Percentiles rank a stretch among this genome's conserved stretches.
These are phyloP conservation scores for Felis catus DNA, from an alignment of 2,113 vertebrate genomes.

Conservation along the genomic window DNA sequence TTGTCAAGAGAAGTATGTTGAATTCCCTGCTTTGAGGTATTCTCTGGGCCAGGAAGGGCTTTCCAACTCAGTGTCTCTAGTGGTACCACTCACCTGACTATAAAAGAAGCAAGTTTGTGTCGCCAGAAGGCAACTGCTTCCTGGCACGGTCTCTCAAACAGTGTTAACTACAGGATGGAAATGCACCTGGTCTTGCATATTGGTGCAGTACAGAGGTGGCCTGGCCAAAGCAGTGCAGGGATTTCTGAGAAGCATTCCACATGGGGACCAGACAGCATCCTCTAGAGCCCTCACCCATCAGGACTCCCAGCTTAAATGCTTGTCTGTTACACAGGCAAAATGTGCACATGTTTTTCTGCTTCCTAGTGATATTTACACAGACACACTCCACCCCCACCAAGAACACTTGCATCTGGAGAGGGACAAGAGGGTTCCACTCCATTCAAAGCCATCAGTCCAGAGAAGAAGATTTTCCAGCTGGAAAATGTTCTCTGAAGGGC, in stretches of 20 bases:
- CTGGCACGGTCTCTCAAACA: constrained; percentile 66
- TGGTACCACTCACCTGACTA: constrained; percentile 14
- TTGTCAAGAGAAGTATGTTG: neutral
- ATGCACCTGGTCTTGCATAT: constrained; percentile 63
- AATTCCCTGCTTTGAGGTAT: neutral
- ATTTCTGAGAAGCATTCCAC: constrained; percentile 67
- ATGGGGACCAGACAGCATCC: constrained; percentile 57
- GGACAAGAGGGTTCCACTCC: neutral
- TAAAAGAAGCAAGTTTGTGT: constrained; percentile 5
- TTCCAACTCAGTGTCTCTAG: constrained; percentile 32
- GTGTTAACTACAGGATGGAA: constrained; percentile 64
- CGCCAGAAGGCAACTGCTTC: constrained; percentile 45
- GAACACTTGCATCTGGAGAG: constrained; percentile 57
- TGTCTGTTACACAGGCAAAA: constrained; percentile 64
- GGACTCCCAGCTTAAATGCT: constrained; percentile 58
- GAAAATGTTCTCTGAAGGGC: neutral
- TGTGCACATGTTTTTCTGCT: constrained; percentile 68
- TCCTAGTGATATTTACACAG: constrained; percentile 66
- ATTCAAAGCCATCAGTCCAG: neutral
- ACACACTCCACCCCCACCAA: neutral
- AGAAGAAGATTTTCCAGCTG: neutral
- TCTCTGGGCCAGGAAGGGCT: constrained; percentile 18
- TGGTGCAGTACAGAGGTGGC: constrained; percentile 46
- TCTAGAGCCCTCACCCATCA: constrained; percentile 67
- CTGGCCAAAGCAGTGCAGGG: constrained; percentile 39